Evolutionary conservation across 2,797 vertebrate genomes (phyloP).

Genomic region (Spatula versicolor): DNA sequence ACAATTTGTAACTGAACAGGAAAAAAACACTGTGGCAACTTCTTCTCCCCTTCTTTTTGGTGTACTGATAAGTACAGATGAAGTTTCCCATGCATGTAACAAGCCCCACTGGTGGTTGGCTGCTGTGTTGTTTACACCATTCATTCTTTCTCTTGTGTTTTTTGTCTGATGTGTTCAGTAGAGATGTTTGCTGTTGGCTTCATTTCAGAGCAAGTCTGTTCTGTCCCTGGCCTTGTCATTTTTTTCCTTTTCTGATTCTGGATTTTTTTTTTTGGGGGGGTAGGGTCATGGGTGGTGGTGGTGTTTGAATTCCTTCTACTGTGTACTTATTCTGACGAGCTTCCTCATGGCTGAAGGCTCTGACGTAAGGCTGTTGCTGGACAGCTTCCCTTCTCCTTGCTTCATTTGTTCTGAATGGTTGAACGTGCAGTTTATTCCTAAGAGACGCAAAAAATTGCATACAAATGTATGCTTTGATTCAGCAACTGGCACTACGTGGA

Average conservation of each 20-base stretch:
- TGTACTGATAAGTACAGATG: fast-evolving
- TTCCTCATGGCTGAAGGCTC: not conserved
- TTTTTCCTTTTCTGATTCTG: not conserved
- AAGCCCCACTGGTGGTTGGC: not conserved
- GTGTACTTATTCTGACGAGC: not conserved
- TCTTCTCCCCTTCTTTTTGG: not conserved
- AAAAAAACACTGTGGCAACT: not conserved
- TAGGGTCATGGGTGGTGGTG: no score
- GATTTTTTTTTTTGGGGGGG: not conserved
- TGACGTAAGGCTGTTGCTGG: not conserved
- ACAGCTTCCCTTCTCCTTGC: not conserved
- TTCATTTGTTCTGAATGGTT: not conserved
- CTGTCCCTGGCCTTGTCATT: not conserved
- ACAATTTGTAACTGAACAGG: not conserved
- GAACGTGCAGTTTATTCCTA: not conserved
- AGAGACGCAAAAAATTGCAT: not conserved
- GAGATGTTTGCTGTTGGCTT: not conserved
- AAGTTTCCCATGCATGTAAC: not conserved
- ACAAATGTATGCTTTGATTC: not conserved
- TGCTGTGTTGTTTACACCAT: not conserved
- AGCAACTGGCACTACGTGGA: not conserved
- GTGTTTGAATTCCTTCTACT: not conserved
- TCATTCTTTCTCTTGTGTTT: fast-evolving
- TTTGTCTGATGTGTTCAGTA: fast-evolving
- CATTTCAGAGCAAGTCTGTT: not conserved